Base-by-base conservation (phyloP, 2,888 invertebrate species). In the Germaria angustata region DNA sequence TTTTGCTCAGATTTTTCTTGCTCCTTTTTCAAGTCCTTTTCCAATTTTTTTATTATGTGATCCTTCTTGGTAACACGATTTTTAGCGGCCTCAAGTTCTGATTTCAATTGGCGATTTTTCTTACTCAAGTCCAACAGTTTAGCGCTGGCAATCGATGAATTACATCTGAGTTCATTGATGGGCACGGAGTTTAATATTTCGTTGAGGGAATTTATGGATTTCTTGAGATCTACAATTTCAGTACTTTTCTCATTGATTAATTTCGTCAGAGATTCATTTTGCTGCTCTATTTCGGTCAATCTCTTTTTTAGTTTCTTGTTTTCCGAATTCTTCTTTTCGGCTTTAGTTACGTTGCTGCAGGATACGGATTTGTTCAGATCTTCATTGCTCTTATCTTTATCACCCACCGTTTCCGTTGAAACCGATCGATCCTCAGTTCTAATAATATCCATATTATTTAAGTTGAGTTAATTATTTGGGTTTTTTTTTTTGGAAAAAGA, bases 51-150 rank as follows among this genome's bases (percentile, higher is more conserved):
- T 2, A 89, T 77, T 39, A 86, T 86, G 6, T 84, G 8, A 2
- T 90, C 89, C 44, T 88, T 87, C 65, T 86, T 88, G 28, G 5
- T 59, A 20, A 88, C 71, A 17, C 87, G 88, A 72, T 86, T 87
- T 81, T 89, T 91, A 0, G 85, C 57, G 17, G 84, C 85, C 22
- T 90, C 90, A 57, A 90, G 9, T 34, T 91, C 90, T 0, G 88
- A 85, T 4, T 86, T 88, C 68, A 91, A 84, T 55, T 86, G 85
- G 0, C 89, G 90, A 84, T 91, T 91, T 82, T 88, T 90, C 59
- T 89, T 90, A 80, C 88, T 89, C n/a, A 91, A 78, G 9, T 90
- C 90, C 7, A 88, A 78, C 17, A 91, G 88, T 79, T 91, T 90
- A 2, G 87, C 83, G 28, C 87, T 84, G 1, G 89, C 90, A 36